Evolutionary conservation across 2,797 vertebrate species (phyloP), one percentile per base, ranked within the genome.

Genomic region (Microhierax caerulescens): DNA sequence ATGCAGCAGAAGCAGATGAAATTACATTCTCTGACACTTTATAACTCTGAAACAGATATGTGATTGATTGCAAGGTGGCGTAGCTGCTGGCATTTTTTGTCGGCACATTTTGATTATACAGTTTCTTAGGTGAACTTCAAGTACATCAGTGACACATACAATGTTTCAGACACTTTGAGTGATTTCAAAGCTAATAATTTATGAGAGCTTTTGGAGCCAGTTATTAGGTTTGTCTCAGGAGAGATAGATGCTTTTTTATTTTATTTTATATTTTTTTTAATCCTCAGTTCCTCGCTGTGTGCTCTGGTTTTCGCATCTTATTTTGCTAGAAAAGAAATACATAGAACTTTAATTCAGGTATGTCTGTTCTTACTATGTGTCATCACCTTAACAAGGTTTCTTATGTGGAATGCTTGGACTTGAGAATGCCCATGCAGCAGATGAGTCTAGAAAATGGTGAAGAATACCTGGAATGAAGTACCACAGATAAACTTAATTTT

Each of bases 101-200:
- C 4, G 34, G 96, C 96, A 95, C 92, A 96, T 97, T 98, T 95
- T 96, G 97, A 98, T 97, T 93, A 96, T 96, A 88, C 90, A 94
- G 95, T 98, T 98, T 96, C 93, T 97, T 96, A 98, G 97, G 97
- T 98, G 98, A 98, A 97, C 98, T 97, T 97, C 96, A 95, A 96
- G 98, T 96, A 93, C 94, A 95, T 97, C 95, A 91, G 93, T 96
- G 97, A 97, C 96, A 97, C 68, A 47, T 90, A 54, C 91, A 96
- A 48, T 59, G 61, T 95, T 97, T 94, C 94, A 98, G 97, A 97
- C 85, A 92, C 65, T 73, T 87, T 95, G 97, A 98, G 85, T 96
- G 97, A 97, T 98, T 98, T 97, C 63, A 95, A 97, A 97, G 93
- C 94, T 97, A 98, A 98, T 98, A 98, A 98, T 98, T 98, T 97